Conservation (phyloP, 2,797 vertebrate genomes). For the Manis pentadactyla region DNA sequence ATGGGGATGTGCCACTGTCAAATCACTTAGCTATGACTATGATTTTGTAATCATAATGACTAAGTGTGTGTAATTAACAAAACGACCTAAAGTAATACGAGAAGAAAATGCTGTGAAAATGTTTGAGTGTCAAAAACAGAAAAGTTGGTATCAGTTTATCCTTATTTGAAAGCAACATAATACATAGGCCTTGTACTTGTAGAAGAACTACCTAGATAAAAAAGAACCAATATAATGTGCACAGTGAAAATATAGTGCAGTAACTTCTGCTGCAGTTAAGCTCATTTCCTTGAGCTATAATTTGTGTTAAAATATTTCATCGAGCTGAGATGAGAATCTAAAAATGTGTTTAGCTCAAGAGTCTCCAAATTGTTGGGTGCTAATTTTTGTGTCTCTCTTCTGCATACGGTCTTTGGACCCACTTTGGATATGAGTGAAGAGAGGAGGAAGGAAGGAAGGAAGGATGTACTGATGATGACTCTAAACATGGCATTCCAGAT, state of each 20-base stretch:
- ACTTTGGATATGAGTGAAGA: not conserved
- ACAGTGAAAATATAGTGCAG: not conserved
- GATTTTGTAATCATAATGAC: constrained; percentile 79
- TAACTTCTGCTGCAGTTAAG: not conserved
- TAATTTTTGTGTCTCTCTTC: not conserved
- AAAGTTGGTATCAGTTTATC: constrained; percentile 25
- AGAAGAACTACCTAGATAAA: not conserved
- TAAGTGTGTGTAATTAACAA: constrained; percentile 75
- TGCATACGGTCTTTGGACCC: not conserved
- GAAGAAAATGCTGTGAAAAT: constrained; percentile 53
- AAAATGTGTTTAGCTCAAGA: not conserved
- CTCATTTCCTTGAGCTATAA: not conserved
- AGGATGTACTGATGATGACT: not conserved
- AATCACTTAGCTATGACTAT: constrained; percentile 76
- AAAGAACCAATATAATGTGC: not conserved
- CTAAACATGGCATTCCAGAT: not conserved
- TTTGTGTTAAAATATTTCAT: constrained; percentile 39
- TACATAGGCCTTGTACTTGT: not conserved
- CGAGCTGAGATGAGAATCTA: not conserved
- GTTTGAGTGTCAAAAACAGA: constrained; percentile 41
- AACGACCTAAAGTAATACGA: constrained; percentile 60
- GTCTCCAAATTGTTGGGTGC: not conserved
- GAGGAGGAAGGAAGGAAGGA: not conserved
- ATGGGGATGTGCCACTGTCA: constrained; percentile 44
- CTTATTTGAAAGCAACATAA: not conserved